Conservation (phyloP, 1,140 invertebrate genomes). For the Capitella teleta region DNA sequence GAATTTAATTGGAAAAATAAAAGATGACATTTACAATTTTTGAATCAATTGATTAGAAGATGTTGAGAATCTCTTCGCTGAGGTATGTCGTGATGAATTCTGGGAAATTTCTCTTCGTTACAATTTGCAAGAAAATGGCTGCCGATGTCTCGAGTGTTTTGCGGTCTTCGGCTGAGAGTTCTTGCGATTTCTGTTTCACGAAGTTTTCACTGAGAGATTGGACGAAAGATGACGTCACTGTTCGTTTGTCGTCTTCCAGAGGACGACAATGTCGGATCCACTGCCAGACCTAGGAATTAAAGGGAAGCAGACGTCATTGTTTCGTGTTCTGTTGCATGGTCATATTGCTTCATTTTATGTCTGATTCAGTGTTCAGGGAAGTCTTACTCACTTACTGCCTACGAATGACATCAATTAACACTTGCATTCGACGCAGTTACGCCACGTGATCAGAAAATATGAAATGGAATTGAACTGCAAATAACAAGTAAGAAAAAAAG, state of each 20-base stretch:
- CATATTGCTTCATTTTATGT: not conserved
- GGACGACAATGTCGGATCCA: constrained; percentile 54
- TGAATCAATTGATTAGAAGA: too few relatives aligned
- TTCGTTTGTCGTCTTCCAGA: constrained; percentile 24
- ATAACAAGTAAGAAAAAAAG: not conserved
- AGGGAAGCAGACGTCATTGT: not conserved
- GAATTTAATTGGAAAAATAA: too few relatives aligned
- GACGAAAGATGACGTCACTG: constrained; percentile 15
- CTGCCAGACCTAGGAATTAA: constrained; percentile 54
- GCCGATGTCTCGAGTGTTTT: constrained; percentile 7
- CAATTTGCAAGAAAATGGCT: constrained; percentile 18
- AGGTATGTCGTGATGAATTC: constrained; percentile 24
- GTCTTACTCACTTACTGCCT: not conserved
- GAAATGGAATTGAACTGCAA: not conserved
- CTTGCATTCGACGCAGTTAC: not conserved
- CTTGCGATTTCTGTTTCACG: not conserved
- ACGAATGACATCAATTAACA: not conserved
- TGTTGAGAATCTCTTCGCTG: constrained; percentile 10
- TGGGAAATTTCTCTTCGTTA: constrained; percentile 18
- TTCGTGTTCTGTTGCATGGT: not conserved
- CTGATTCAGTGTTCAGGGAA: not conserved
- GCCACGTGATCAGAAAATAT: not conserved
- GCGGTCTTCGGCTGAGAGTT: not conserved
- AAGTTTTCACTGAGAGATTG: constrained; percentile 7
- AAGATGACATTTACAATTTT: too few relatives aligned